A percentile compares a stretch with the other conserved stretches of the same genome.
Evolutionary conservation across 2,888 invertebrate genomes (phyloP).

Genomic region (Corythucha ciliata): DNA sequence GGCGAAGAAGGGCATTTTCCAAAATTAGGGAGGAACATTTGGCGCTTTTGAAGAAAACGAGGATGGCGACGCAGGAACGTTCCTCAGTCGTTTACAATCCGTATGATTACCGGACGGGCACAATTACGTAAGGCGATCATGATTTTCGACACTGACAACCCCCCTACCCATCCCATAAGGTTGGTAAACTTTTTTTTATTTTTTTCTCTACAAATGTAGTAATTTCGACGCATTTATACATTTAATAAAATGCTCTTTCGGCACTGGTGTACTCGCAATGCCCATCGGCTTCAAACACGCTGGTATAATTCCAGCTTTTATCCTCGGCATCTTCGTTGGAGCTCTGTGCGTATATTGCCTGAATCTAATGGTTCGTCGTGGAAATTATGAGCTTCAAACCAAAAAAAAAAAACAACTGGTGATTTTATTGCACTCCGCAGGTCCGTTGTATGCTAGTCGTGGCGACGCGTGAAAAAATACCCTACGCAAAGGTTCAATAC

Average conservation of each 20-base stretch:
- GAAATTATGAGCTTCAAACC: no score
- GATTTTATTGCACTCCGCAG: no score
- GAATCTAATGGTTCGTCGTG: slow-evolving; percentile 11
- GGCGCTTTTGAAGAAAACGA: no score
- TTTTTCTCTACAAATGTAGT: slow-evolving; percentile 7
- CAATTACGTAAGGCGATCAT: no score
- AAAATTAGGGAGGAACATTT: no score
- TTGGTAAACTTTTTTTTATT: no score
- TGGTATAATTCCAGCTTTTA: slow-evolving; percentile 9
- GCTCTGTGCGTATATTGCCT: slow-evolving; percentile 20
- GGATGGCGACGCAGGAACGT: no score
- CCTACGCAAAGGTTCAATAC: slow-evolving; percentile 14
- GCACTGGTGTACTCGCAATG: slow-evolving; percentile 21
- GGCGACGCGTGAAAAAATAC: slow-evolving; percentile 5
- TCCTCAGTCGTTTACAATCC: slow-evolving; percentile 17
- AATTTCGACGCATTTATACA: slow-evolving; percentile 13
- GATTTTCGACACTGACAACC: no score
- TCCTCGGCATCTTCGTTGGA: slow-evolving; percentile 7
- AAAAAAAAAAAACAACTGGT: no score
- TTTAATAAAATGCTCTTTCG: slow-evolving; percentile 17
- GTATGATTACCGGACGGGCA: slow-evolving; percentile 15
- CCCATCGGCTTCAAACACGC: slow-evolving; percentile 17
- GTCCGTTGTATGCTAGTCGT: no score
- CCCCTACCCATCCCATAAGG: no score
- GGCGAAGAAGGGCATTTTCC: no score